phyloP scores from a whole-genome alignment of 2,888 invertebrate species.

The Lycia hirtaria region DNA sequence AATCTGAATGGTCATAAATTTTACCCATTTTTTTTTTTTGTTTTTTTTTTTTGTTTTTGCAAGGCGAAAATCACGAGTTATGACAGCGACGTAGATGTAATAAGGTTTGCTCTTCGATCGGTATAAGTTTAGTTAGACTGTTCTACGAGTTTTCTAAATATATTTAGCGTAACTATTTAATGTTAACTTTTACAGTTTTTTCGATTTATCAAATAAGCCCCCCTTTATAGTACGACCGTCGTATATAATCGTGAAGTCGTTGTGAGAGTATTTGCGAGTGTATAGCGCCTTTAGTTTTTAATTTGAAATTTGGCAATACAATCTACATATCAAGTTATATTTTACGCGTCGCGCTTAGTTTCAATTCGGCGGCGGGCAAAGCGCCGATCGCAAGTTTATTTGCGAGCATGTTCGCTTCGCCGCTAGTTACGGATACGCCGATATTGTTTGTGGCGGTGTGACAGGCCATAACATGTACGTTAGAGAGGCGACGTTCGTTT shows the following conservation, averaged over 20 bases:
- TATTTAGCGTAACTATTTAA: conserved; percentile 75
- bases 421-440: conserved; percentile 40
- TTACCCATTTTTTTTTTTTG: conserved; percentile 48
- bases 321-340: conserved; percentile 49
- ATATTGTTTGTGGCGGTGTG: conserved; percentile 29
- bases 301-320: conserved; percentile 36
- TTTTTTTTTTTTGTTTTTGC: conserved; percentile 57
- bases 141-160: conserved; percentile 67
- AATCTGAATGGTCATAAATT: conserved; percentile 39
- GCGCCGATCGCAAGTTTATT: conserved; percentile 46
- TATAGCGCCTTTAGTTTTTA: conserved; percentile 48
- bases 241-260: conserved; percentile 46
- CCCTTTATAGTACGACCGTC: conserved; percentile 51
- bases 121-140: conserved; percentile 71
- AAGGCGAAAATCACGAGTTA: conserved; percentile 49
- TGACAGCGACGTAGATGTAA: conserved; percentile 57
- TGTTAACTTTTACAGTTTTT: conserved; percentile 68
- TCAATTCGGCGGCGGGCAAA: conserved; percentile 29
- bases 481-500: conserved; percentile 58
- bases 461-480: conserved; percentile 22
- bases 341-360: conserved; percentile 35
- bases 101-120: conserved; percentile 63
- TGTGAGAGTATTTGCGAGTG: conserved; percentile 49
- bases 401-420: conserved; percentile 54
- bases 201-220: conserved; percentile 58